These are phyloP conservation scores for Apeltes quadracus DNA, from an alignment of 2,113 vertebrate genomes.

Conservation along the genomic window DNA sequence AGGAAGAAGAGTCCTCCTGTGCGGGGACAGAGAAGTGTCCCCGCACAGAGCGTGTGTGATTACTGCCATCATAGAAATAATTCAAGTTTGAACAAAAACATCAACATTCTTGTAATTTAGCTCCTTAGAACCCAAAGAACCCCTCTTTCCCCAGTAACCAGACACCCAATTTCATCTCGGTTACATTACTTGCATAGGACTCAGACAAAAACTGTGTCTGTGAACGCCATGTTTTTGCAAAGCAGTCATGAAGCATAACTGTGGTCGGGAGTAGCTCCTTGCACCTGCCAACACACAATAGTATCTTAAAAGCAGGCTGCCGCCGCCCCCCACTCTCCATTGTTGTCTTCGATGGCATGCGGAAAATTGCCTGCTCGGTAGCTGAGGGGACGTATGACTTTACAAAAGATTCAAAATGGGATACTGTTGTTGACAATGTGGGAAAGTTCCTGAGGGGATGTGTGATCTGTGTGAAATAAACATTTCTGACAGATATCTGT, in stretches of 20 bases:
- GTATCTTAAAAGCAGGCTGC: constrained; percentile 28
- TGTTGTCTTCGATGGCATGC: constrained; percentile 53
- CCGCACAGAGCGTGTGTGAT: too few species aligned
- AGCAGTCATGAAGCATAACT: constrained; percentile 18
- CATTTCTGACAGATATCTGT: constrained; percentile 31
- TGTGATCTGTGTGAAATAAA: constrained; percentile 12
- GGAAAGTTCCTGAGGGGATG: constrained; percentile 25
- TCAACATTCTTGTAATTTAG: too few species aligned
- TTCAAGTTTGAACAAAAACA: too few species aligned
- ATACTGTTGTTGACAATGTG: constrained; percentile 52
- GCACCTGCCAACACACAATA: constrained; percentile 8
- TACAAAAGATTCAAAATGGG: constrained; percentile 64
- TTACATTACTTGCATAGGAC: not conserved
- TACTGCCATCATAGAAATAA: too few species aligned
- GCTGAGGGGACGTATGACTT: constrained; percentile 27
- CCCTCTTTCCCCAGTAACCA: too few species aligned
- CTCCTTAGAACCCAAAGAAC: too few species aligned
- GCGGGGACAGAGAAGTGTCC: too few species aligned
- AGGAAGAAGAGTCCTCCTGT: too few species aligned
- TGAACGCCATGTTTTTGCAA: not conserved
- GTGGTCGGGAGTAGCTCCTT: constrained; percentile 10
- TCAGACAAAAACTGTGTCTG: constrained; percentile 17
- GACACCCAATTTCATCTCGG: not conserved
- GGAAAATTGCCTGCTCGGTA: constrained; percentile 56
- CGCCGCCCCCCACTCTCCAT: constrained; percentile 23